phyloP scores from a whole-genome alignment of 2,113 vertebrate genomes.

The Muntiacus muntjak region DNA sequence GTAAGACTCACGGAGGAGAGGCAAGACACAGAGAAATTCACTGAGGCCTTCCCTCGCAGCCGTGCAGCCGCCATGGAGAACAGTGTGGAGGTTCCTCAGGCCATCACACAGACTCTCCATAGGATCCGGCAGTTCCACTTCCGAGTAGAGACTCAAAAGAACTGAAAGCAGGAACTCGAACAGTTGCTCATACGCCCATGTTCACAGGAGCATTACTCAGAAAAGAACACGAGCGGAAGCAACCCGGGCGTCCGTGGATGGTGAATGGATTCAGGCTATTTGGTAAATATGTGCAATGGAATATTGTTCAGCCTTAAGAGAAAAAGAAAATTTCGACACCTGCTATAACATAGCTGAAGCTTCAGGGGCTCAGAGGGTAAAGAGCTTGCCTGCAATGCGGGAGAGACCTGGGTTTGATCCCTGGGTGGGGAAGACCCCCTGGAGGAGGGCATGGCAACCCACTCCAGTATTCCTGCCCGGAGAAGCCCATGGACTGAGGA shows the following conservation, averaged over 20 bases:
- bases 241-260: accelerated
- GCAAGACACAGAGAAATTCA: not conserved
- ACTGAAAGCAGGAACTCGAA: not conserved
- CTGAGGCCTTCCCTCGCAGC: not conserved
- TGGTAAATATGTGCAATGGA: too few relatives aligned
- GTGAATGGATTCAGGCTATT: not conserved
- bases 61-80: accelerated
- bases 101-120: not conserved
- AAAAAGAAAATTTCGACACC: not conserved
- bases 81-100: not conserved
- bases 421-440: not conserved
- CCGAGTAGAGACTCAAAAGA: not conserved
- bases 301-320: not conserved
- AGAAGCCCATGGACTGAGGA: not conserved
- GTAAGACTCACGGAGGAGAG: not conserved
- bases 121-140: not conserved
- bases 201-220: not conserved
- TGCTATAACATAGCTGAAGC: accelerated
- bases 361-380: not conserved
- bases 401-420: not conserved
- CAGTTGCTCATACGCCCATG: accelerated
- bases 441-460: not conserved
- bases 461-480: not conserved
- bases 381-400: not conserved
- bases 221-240: not conserved